Evolutionary conservation across 92 coral and sea anemone genomes (phyloP).

Genomic region (Montipora capitata): DNA sequence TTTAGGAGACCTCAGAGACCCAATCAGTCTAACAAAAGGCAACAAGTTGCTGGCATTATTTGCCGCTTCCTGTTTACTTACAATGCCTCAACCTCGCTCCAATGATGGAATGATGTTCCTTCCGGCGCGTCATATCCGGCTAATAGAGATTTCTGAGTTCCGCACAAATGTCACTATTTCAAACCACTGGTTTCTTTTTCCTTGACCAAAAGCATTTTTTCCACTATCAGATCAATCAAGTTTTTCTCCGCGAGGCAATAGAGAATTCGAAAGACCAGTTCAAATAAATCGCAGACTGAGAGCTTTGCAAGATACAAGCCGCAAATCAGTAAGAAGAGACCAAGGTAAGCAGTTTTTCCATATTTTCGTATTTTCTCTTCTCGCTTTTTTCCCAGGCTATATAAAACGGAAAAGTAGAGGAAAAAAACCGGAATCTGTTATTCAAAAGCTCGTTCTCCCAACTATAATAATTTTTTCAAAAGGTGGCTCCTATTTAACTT

Average conservation of each 20-base stretch:
- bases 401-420: neutral
- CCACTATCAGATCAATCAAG: neutral
- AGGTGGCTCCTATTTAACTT: neutral
- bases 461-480: neutral
- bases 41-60: neutral
- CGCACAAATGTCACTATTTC: neutral
- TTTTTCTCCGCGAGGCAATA: neutral
- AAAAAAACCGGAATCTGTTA: slow-evolving; percentile 1
- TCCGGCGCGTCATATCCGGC: slow-evolving; percentile 45
- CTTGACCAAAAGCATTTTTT: slow-evolving; percentile 2
- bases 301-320: no score
- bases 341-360: neutral
- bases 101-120: slow-evolving; percentile 55
- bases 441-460: neutral
- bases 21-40: neutral
- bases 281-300: no score
- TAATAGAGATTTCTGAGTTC: neutral
- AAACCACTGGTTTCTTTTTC: neutral
- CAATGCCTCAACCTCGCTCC: neutral
- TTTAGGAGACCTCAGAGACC: no score
- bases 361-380: neutral
- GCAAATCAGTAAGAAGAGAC: no score
- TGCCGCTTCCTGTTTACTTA: slow-evolving; percentile 5
- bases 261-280: no score
- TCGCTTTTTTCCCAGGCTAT: neutral